Percentiles rank a stretch among this genome's conserved stretches.
phyloP scores from a whole-genome alignment of 2,797 vertebrate genomes.

The Mus spretus region DNA sequence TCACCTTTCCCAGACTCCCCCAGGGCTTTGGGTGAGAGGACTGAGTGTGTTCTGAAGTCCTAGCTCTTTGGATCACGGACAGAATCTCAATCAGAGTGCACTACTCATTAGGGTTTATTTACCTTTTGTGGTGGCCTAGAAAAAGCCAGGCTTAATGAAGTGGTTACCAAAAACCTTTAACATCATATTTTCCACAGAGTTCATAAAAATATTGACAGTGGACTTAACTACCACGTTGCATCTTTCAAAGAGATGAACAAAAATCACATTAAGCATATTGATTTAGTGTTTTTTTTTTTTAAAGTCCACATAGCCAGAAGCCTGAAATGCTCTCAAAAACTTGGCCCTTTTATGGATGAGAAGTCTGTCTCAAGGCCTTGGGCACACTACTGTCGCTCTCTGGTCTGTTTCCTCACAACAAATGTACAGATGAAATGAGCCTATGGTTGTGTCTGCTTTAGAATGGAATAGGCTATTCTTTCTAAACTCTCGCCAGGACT shows the following conservation, averaged over 20 bases:
- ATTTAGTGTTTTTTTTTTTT: constrained; percentile 35
- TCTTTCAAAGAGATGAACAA: constrained; percentile 78
- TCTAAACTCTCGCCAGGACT: constrained; percentile 21
- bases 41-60: constrained; percentile 53
- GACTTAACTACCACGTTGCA: constrained; percentile 65
- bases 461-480: neutral
- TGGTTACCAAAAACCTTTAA: constrained; percentile 81
- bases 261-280: constrained; percentile 62
- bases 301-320: constrained; percentile 20
- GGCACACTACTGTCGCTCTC: neutral
- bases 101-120: constrained; percentile 85
- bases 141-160: constrained; percentile 83
- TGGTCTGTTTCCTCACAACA: constrained; percentile 12
- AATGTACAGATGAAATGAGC: neutral
- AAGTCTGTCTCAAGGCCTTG: neutral
- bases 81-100: constrained; percentile 75
- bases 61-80: constrained; percentile 70
- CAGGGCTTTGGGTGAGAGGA: neutral
- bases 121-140: constrained; percentile 82
- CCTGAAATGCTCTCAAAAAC: neutral
- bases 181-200: constrained; percentile 83
- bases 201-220: constrained; percentile 82
- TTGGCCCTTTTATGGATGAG: neutral
- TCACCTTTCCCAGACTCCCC: constrained; percentile 79
- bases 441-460: neutral